Evolutionary conservation across 2,888 invertebrate species (phyloP), one percentile per base, ranked within the genome.

Genomic region (Petrolisthes manimaculis): DNA sequence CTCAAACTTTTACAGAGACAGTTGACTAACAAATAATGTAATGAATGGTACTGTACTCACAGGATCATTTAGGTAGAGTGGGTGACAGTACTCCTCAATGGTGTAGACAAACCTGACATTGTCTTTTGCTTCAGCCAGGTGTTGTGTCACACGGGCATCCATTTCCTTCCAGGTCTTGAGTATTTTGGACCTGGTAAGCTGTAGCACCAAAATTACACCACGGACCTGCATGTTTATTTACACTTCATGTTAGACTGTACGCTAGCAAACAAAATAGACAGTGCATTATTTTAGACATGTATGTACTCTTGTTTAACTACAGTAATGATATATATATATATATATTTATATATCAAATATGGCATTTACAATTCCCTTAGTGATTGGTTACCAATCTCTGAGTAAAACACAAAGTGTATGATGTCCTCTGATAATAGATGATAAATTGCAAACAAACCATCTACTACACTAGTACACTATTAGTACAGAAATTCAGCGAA

Each of bases 61-160:
- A 4, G 98, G 98, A 93, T 97, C 97, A 92, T 98, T 97, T 89
- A 98, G 94, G 92, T 98, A 97, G 37, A 99, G 94, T 0, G 98
- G 97, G 92, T 98, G 98, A 92, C 98, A 98, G 92, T 98, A 97
- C 92, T 97, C 97, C 93, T 98, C 98, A 94, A 98, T 95, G 0
- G 97, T 97, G 92, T 97, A 96, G 88, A 98, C 97, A 92, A 97
- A 98, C 92, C 98, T 98, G 0, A 98, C 97, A 92, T 98, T 99
- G 93, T 98, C 98, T 92, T 97, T 96, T 0, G 98, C 98, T 93
- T 99, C 98, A 92, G 98, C 98, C 93, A 97, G 98, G 92, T 98
- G 98, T 92, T 97, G 97, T 0, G 97, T 98, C 55, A 98, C 97
- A 93, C 97, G 97, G 89, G 96, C 95, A 92, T 98, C 98, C 0